Conservation (phyloP, 2,113 vertebrate species). For the Cisticola juncidis region DNA sequence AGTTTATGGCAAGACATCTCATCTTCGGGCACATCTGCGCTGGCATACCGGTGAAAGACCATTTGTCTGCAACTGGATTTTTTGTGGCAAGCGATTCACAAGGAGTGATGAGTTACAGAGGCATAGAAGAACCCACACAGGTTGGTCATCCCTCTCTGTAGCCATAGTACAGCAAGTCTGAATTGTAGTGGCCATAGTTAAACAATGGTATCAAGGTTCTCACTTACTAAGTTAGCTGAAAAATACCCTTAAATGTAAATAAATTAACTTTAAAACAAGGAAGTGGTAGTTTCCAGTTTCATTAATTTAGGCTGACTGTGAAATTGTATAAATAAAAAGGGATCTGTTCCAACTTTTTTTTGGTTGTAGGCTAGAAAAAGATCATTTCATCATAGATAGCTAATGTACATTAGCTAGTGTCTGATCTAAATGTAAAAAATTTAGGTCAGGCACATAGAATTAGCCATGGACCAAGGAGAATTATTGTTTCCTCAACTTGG, state of each 20-base stretch:
- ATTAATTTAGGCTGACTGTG: not conserved
- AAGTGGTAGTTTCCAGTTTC: not conserved
- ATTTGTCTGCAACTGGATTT: slow-evolving; percentile 98
- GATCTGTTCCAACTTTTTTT: not conserved
- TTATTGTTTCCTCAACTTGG: not conserved
- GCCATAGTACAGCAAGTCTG: not conserved
- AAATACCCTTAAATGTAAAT: not conserved
- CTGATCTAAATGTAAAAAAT: not conserved
- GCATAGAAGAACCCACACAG: slow-evolving; percentile 97
- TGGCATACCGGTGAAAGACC: slow-evolving; percentile 99
- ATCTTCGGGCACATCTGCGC: slow-evolving; percentile 95
- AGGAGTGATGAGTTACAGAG: slow-evolving; percentile 95
- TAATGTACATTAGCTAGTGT: not conserved
- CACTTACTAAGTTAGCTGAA: not conserved
- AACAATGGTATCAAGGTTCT: not conserved
- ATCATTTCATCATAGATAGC: not conserved
- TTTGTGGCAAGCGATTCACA: slow-evolving; percentile 97
- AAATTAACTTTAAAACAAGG: not conserved
- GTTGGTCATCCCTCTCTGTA: slow-evolving; percentile 55
- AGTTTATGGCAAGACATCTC: slow-evolving; percentile 98
- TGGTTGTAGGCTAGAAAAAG: not conserved
- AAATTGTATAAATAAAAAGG: not conserved
- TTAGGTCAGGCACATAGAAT: not conserved
- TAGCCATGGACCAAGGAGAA: not conserved
- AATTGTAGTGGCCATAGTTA: not conserved